Base-by-base conservation (phyloP, 2,888 invertebrate genomes). In the Calephelis perditalis region DNA sequence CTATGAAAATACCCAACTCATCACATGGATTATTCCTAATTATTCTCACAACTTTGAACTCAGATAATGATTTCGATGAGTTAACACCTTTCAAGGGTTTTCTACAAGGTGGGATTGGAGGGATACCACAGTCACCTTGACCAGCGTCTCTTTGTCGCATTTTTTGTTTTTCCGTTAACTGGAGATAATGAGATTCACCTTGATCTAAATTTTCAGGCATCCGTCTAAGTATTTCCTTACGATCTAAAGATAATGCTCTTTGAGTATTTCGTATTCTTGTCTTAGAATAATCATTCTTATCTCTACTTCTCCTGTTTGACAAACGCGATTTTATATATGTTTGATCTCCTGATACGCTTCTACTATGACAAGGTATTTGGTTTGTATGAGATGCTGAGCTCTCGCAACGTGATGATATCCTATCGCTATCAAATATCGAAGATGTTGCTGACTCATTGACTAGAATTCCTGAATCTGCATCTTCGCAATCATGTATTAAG, bases 391-490 rank as follows among this genome's bases (percentile, higher is more conserved):
- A 91, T 52, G 90, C 86, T 26, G 91, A 91, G 73, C 91, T 92
- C 71, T 91, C 91, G 72, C 92, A 91, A 0, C 91, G 81, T 43
- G 91, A 87, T 7, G 91, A 87, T 78, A 90, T 84, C 74, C 91
- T 84, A 69, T 91, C 91, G 73, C 91, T 91, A 62, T 92, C 92
- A 65, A 94, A 91, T 65, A 94, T 87, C 1, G 94, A 94, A 62
- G 94, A 94, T 58, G 92, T 93, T 8, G 94, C 93, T 1, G 94
- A 94, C 75, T 94, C 94, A 73, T 94, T 95, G 71, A 95, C 94
- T 75, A 95, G 87, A 70, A 95, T 95, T 47, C 95, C 95, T 40
- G 95, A 95, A 78, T 95, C 95, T 63, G 94, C 93, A 80, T 95
- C 95, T 74, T 94, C 94, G 68, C 92, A 92, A 70, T 93, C 93